These are phyloP conservation scores for Oreochromis niloticus DNA, from an alignment of 2,113 vertebrate species.

Conservation along the genomic window DNA sequence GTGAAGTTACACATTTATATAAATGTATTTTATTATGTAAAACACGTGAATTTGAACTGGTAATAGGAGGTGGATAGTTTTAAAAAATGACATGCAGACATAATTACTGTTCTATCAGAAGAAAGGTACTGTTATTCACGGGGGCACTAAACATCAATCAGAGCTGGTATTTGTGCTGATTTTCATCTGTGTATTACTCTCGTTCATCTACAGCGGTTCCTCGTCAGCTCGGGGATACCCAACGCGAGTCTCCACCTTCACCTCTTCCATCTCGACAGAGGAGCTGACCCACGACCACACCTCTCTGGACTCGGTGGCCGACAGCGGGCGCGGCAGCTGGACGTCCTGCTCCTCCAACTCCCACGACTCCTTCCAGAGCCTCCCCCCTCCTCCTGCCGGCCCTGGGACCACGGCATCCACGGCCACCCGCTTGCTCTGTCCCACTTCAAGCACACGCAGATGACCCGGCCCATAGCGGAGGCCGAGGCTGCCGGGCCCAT, in stretches of 20 bases:
- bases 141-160: background rate
- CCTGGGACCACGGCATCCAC: constrained; percentile 73
- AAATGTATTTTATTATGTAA: background rate
- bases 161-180: background rate
- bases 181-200: background rate
- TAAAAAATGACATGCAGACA: too few relatives aligned
- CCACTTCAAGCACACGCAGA: constrained; percentile 76
- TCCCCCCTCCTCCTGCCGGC: constrained; percentile 78
- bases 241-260: constrained; percentile 71
- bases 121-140: background rate
- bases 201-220: constrained; percentile 20
- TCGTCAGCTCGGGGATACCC: constrained; percentile 60
- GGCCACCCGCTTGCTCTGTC: constrained; percentile 72
- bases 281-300: constrained; percentile 86
- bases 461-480: constrained; percentile 81
- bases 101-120: too few relatives aligned
- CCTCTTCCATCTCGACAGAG: constrained; percentile 80
- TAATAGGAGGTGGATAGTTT: background rate
- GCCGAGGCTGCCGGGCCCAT: constrained; percentile 69
- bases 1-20: background rate
- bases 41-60: background rate
- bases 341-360: constrained; percentile 95
- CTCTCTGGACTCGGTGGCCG: constrained; percentile 76
- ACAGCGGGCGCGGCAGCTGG: constrained; percentile 96
- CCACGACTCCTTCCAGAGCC: constrained; percentile 92